Conservation (phyloP, 1,140 invertebrate species). For the Trichomalopsis sarcophagae region DNA sequence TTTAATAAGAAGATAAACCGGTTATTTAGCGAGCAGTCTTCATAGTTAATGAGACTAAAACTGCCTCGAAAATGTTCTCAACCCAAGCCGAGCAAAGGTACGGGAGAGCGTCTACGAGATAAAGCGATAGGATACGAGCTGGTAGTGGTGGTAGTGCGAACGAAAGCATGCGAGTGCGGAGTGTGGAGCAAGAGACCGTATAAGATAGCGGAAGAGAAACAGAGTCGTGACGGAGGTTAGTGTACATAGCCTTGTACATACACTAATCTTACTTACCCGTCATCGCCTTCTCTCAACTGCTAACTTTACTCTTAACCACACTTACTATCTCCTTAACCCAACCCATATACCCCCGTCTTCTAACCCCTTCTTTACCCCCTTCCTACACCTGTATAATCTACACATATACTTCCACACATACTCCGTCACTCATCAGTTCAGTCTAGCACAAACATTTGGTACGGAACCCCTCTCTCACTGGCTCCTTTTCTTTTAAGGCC, state of each 20-base stretch:
- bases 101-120: neutral
- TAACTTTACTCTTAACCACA: constrained; percentile 41
- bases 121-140: constrained; percentile 5
- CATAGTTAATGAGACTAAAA: neutral
- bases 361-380: neutral
- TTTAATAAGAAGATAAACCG: constrained; percentile 2
- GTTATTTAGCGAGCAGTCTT: neutral
- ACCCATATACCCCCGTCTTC: neutral
- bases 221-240: constrained; percentile 32
- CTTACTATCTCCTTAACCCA: constrained; percentile 15
- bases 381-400: neutral
- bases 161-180: neutral
- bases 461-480: neutral
- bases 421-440: neutral
- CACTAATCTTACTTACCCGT: constrained; percentile 38
- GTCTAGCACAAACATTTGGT: neutral
- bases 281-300: neutral
- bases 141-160: neutral
- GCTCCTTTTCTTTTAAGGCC: neutral
- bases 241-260: constrained; percentile 51
- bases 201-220: constrained; percentile 10
- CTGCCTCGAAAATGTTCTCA: constrained; percentile 5
- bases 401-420: neutral
- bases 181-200: neutral
- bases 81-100: neutral